These are phyloP conservation scores for Sesia apiformis DNA, from an alignment of 2,888 invertebrate genomes.

Conservation along the genomic window DNA sequence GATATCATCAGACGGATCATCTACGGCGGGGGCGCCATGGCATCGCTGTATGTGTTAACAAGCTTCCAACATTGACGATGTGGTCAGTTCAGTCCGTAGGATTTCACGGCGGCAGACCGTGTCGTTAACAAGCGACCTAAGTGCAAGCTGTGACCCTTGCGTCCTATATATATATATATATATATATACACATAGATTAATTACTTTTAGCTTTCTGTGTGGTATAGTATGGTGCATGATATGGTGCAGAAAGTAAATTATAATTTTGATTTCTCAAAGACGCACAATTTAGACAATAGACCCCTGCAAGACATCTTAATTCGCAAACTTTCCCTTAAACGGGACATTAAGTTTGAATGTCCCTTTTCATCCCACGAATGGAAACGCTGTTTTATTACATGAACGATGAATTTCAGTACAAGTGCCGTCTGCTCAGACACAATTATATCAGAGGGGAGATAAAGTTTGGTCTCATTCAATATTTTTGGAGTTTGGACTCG, in stretches of 20 bases:
- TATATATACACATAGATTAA: too few species aligned
- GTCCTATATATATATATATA: too few species aligned
- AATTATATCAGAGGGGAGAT: neutral
- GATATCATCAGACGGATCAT: too few species aligned
- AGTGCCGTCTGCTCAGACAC: neutral
- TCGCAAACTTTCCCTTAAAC: slow-evolving; percentile 14
- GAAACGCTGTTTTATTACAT: neutral
- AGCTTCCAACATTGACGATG: too few species aligned
- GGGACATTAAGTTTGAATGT: slow-evolving; percentile 11
- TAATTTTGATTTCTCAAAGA: neutral
- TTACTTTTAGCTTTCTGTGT: too few species aligned
- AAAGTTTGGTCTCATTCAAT: neutral
- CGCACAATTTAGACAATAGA: slow-evolving; percentile 1
- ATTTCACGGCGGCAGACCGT: too few species aligned
- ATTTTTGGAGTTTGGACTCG: neutral
- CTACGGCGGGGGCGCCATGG: too few species aligned
- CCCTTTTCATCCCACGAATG: slow-evolving; percentile 4
- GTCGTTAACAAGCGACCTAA: too few species aligned
- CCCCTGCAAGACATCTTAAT: slow-evolving; percentile 10
- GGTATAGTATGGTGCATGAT: too few species aligned
- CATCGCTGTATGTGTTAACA: too few species aligned
- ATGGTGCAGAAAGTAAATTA: neutral
- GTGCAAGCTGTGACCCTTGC: too few species aligned
- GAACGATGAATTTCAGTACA: neutral
- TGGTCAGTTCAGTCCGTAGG: too few species aligned